Evolutionary conservation across 2,797 vertebrate genomes (phyloP), one percentile per base, ranked within the genome.

Genomic region (Phataginus tetradactyla): DNA sequence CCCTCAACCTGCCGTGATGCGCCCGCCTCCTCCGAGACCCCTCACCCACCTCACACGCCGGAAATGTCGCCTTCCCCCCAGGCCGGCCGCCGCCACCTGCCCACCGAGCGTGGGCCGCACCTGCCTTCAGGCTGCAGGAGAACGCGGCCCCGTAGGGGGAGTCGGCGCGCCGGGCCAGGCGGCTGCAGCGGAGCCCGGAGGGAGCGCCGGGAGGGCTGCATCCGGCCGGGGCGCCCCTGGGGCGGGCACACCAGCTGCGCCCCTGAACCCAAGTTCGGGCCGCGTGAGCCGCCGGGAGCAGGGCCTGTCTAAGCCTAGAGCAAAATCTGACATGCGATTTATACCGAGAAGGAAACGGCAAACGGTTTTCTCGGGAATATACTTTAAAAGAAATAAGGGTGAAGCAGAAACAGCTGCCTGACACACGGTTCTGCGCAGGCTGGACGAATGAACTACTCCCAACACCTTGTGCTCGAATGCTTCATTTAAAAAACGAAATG

Each of bases 311-410:
- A n/a, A 85, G 27, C 49, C 34, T 69, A 21, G 74, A 61, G 78
- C 37, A 55, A 71, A 90, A 81, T 12, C 11, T 39, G 45, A 42
- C 49, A 23, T 11, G 5, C 3, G 57, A 61, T n/a, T 79, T 83
- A 64, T n/a, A 34, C 29, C 51, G 20, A 69, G 32, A 77, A 72
- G 32, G n/a, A 92, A 75, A 74, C 2, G 29, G 57, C 11, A 34
- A 61, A 45, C 0, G 2, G 15, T 86, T 63, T 89, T 81, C 53
- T 71, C 49, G 59, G 37, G 92, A 88, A 71, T 42, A 37, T 7
- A 57, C 42, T 86, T 79, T 37, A 57, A 18, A 84, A 90, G 64
- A 94, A 68, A 71, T 23, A 74, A 75, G 81, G 75, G 18, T 37
- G 18, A 75, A 59, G 68, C n/a, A 61, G 51, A 86, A 42, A 27